Conservation (phyloP, 2,113 vertebrate genomes). For the Loxodonta africana region DNA sequence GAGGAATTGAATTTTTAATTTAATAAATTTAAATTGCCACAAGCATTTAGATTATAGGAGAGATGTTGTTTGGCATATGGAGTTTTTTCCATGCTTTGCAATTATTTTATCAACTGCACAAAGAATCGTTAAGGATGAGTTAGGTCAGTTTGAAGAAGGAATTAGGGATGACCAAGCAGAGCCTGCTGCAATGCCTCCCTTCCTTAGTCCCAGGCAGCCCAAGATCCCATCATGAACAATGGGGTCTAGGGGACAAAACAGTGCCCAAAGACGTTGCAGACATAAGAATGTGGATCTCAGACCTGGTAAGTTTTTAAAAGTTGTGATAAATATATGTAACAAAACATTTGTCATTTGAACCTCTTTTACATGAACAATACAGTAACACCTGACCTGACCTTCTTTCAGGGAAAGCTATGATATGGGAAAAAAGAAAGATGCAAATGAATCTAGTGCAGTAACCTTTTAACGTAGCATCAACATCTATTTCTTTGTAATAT, state of each 20-base stretch:
- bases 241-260: not conserved
- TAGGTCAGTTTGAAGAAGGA: not conserved
- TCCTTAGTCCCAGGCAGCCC: fast-evolving
- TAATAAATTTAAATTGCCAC: not conserved
- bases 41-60: not conserved
- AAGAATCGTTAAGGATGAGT: not conserved
- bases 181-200: not conserved
- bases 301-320: not conserved
- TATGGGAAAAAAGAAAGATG: constrained; percentile 7
- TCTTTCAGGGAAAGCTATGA: not conserved
- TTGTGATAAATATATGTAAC: not conserved
- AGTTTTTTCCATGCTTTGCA: not conserved
- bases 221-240: not conserved
- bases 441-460: constrained; percentile 39
- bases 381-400: not conserved
- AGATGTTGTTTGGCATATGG: not conserved
- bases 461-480: constrained; percentile 56
- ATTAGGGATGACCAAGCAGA: not conserved
- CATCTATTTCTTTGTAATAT: constrained; percentile 60
- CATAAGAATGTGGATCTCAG: not conserved
- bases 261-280: not conserved
- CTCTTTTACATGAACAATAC: not conserved
- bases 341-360: not conserved
- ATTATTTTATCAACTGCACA: not conserved
- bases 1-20: not conserved